Conservation (phyloP, 2,888 invertebrate genomes). For the Drosophila mercatorum region DNA sequence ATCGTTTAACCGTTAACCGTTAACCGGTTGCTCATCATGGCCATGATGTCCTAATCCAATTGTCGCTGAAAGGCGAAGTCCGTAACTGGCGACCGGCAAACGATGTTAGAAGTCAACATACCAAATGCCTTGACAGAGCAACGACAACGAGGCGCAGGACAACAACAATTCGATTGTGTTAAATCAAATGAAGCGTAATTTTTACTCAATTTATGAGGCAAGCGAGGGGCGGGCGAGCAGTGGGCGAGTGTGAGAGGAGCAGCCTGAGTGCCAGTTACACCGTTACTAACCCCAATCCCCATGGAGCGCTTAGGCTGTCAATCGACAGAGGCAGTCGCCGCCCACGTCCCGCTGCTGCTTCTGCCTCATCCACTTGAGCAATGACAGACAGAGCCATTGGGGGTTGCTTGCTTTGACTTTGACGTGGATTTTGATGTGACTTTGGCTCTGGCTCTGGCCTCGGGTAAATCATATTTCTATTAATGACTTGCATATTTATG, state of each 20-base stretch:
- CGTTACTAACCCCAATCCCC: constrained; percentile 61
- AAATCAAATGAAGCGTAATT: constrained; percentile 80
- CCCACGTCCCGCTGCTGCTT: constrained; percentile 16
- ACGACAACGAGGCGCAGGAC: not conserved
- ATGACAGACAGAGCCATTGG: constrained; percentile 22
- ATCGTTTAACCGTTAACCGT: constrained; percentile 18
- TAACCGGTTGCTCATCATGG: constrained; percentile 32
- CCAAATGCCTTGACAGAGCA: constrained; percentile 52
- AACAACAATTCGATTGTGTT: constrained; percentile 70
- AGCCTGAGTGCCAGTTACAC: constrained; percentile 37
- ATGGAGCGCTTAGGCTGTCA: constrained; percentile 72
- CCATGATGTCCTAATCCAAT: constrained; percentile 67
- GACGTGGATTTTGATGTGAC: constrained; percentile 49
- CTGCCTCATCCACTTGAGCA: constrained; percentile 3
- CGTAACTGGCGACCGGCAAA: constrained; percentile 24
- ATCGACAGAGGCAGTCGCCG: constrained; percentile 29
- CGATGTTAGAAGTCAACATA: constrained; percentile 36
- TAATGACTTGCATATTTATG: constrained; percentile 80
- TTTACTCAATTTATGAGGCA: constrained; percentile 73
- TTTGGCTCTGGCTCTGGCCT: constrained; percentile 35
- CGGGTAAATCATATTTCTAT: constrained; percentile 73
- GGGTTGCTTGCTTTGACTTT: constrained; percentile 66
- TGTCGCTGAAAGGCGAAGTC: constrained; percentile 58
- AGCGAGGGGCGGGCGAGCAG: not conserved
- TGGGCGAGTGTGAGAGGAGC: constrained; percentile 12